Base-by-base conservation (phyloP, 2,797 vertebrate genomes). In the Mionectes olivaceus region DNA sequence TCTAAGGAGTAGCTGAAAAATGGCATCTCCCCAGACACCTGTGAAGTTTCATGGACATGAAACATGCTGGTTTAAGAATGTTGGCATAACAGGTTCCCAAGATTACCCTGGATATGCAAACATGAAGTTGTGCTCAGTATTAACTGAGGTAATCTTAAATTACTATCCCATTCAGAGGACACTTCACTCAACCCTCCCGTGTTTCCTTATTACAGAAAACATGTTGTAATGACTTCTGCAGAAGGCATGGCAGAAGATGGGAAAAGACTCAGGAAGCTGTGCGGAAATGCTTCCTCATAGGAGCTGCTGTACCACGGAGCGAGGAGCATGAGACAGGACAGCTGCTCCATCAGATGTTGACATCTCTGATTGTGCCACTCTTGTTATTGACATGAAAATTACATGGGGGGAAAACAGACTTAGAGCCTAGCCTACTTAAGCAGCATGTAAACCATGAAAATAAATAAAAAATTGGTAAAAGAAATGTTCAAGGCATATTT, bases 101-200 rank as follows among this genome's bases (percentile, higher is more conserved):
- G 4, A 77, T 46, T 35, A 93, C 77, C 64, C 49, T 37, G 35
- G 53, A 81, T 87, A 92, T 88, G 61, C 75, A 89, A 83, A 86
- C 41, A 68, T 59, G 61, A 85, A 87, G 67, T 33, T 61, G 46
- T 8, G 15, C 33, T 89, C 83, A 39, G 17, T 49, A 63, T 56
- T 67, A 80, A 59, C 47, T 55, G 11, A 65, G 81, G 53, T 57
- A 77, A 92, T 87, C 47, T 80, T 91, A 84, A 65, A 93, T 65
- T 69, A 83, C 30, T 28, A 67, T 30, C 24, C 63, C 30, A 10
- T 76, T 83, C 71, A 92, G 22, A 83, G 41, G 79, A 86, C 47
- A 57, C 67, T 79, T 64, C 73, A 64, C 74, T 88, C 89, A 87
- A 67, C 33, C 19, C 43, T 64, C 69, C 60, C 30, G 32, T 59